Evolutionary conservation across 2,113 vertebrate genomes (phyloP).

Genomic region (Onychostoma macrolepis): DNA sequence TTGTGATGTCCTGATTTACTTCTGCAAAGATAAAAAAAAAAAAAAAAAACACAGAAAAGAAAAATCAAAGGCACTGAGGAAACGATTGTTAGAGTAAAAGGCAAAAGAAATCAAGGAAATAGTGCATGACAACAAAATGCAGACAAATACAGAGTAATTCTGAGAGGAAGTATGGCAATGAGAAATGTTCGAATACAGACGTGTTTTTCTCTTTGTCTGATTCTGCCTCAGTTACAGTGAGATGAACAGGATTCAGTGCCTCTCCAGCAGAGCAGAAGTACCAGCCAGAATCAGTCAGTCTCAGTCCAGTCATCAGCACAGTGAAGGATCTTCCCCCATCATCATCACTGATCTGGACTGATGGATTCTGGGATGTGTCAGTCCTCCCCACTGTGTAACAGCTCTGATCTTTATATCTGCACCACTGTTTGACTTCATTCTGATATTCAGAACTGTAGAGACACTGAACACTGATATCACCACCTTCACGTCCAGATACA

Average conservation of each 20-base stretch:
- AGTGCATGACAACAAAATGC: not conserved
- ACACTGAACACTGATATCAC: conserved; percentile 48
- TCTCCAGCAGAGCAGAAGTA: conserved; percentile 53
- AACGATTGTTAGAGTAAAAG: not conserved
- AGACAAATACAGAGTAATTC: not conserved
- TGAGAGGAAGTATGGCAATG: not conserved
- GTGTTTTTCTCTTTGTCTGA: not conserved
- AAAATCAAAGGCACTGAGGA: not conserved
- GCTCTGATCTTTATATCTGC: conserved; percentile 36
- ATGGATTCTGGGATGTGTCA: not conserved
- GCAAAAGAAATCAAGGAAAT: not conserved
- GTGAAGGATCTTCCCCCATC: conserved; percentile 59
- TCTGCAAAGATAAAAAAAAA: not conserved
- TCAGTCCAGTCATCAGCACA: conserved; percentile 59
- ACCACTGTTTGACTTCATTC: conserved; percentile 33
- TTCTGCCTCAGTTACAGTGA: conserved; percentile 31
- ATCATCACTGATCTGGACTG: conserved; percentile 62
- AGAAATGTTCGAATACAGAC: not conserved
- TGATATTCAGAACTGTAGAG: conserved; percentile 39
- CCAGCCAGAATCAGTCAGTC: conserved; percentile 64
- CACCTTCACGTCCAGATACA: conserved; percentile 42
- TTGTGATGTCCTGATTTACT: not conserved
- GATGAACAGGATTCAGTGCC: conserved; percentile 51
- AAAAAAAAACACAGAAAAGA: not conserved
- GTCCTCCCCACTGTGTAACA: not conserved